Evolutionary conservation across 64 coral and sea anemone species (phyloP), one percentile per base, ranked within the genome.

Genomic region (Trachythela sp.): DNA sequence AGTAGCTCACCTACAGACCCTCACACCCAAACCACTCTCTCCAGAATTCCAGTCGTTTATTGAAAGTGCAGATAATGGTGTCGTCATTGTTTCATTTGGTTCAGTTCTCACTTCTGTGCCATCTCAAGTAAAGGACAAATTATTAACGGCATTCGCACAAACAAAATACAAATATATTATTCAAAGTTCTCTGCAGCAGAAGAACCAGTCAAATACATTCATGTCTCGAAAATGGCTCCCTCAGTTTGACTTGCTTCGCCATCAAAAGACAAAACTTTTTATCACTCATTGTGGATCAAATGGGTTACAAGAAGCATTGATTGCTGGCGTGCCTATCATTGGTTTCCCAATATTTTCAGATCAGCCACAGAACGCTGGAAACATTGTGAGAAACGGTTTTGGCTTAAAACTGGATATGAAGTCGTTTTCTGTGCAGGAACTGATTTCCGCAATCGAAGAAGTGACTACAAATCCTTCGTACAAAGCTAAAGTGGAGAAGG

Each of bases 221-320:
- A n/a, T 68, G 59, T 68, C 30, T 5, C 20, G 18, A 22, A 90
- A 84, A 40, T 90, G 83, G 89, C 9, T 90, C 7, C 89, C 89
- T 32, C 89, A 85, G 38, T 85, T 85, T 60, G 89, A 85, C n/a
- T 83, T 90, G 1, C 35, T 90, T 27, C 39, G 50, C 30, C 77
- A 90, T 29, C 22, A 49, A 8, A 39, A 90, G 17, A 85, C 37
- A 15, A 67, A 41, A 24, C 38, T 84, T 20, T 90, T 90, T 26
- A 39, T 90, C 27, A 84, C 89, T 27, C 89, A 90, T 40, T 84
- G 77, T 39, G 89, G 89, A 24, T 30, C 60, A 54, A 90, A 90
- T 48, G 54, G 89, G 5, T 67, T 84, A 75, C 64, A 90, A 51
- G 89, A 90, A 33, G 80, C 41, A 40, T 39, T 54, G 8, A 40